A percentile compares a stretch with the other conserved stretches of the same genome.
phyloP scores from a whole-genome alignment of 1,140 invertebrate genomes.

The Sitobion miscanthi region DNA sequence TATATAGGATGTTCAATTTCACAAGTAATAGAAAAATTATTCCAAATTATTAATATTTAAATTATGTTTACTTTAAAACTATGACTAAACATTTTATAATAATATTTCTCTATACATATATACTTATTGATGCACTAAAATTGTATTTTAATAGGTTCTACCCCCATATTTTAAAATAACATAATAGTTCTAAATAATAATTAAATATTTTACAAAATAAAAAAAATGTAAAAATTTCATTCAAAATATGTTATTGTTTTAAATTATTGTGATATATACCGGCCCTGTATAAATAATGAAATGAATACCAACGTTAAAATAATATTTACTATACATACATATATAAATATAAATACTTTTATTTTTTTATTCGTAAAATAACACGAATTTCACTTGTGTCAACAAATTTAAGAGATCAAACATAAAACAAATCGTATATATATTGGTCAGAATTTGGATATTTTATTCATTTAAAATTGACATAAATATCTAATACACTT shows the following conservation, averaged over 20 bases:
- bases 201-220: not conserved
- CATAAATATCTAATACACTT: not conserved
- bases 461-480: conserved; percentile 7
- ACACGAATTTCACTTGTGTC: not conserved
- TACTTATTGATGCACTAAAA: not conserved
- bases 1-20: not conserved
- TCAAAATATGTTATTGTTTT: not conserved
- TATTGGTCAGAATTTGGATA: not conserved
- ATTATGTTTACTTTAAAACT: not conserved
- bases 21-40: not conserved
- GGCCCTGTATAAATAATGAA: not conserved
- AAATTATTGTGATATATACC: not conserved
- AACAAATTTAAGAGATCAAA: conserved; percentile 26
- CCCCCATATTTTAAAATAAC: not conserved
- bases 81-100: not conserved
- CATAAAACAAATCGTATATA: not conserved
- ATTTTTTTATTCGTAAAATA: not conserved
- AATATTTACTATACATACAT: not conserved
- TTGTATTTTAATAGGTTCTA: not conserved
- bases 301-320: not conserved
- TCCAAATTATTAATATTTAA: not conserved
- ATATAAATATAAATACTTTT: not conserved
- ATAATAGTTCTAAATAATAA: not conserved
- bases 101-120: not conserved
- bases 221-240: not conserved